Conservation (phyloP, 1,140 invertebrate species). For the Phymastichus coffea region DNA sequence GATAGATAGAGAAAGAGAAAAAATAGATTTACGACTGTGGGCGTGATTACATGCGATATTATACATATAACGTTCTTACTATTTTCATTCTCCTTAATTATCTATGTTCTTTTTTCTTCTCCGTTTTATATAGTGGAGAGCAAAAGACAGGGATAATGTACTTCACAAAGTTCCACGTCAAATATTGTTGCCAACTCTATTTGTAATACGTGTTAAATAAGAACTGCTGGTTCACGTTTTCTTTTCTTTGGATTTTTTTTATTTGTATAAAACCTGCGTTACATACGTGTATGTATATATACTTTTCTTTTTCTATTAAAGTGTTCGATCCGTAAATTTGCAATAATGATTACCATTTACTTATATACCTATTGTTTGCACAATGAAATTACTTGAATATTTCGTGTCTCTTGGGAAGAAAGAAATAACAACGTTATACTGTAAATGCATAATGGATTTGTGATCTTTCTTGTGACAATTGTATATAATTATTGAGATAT, state of each 20-base stretch:
- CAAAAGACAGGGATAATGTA: conserved; percentile 6
- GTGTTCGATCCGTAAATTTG: background rate
- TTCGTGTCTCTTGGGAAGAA: too few relatives aligned
- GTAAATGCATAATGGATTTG: conserved; percentile 12
- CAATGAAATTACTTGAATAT: conserved; percentile 11
- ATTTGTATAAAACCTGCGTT: background rate
- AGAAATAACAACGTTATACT: too few relatives aligned
- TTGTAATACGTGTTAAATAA: conserved; percentile 8
- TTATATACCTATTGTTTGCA: conserved; percentile 15
- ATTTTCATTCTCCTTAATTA: background rate
- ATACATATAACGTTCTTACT: background rate
- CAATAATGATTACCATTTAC: background rate
- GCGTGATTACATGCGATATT: too few relatives aligned
- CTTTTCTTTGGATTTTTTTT: background rate
- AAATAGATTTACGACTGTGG: too few relatives aligned
- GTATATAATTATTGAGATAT: conserved; percentile 22
- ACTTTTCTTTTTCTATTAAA: background rate
- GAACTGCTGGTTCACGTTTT: too few relatives aligned
- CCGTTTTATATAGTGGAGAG: conserved; percentile 7
- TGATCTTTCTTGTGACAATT: conserved; percentile 20
- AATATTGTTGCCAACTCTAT: conserved; percentile 2
- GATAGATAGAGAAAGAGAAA: too few relatives aligned
- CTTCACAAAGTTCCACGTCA: background rate
- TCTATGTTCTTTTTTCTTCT: background rate
- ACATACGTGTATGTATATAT: background rate